Conservation (phyloP, 2,888 invertebrate genomes). For the Melangyna quadrimaculata region DNA sequence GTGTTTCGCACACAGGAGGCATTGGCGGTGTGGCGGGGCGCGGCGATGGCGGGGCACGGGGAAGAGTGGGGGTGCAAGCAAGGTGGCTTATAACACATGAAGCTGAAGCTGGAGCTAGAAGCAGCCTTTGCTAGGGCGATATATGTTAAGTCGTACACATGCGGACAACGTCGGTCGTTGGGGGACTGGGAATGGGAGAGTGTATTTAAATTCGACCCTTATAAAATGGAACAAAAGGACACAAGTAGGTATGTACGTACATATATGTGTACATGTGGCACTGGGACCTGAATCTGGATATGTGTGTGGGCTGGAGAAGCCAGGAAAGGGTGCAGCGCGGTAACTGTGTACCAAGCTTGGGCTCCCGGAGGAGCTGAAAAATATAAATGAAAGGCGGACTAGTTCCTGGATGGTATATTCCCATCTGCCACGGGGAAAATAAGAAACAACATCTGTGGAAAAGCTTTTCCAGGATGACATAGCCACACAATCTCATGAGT, state of each 20-base stretch:
- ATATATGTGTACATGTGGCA: conserved; percentile 60
- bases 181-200: conserved; percentile 57
- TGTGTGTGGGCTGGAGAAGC: conserved; percentile 40
- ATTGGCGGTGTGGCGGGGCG: neutral
- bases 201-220: conserved; percentile 75
- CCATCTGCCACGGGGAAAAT: conserved; percentile 67
- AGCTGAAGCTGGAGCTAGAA: conserved; percentile 66
- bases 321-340: conserved; percentile 38
- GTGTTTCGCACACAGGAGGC: conserved; percentile 38
- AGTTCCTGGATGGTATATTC: conserved; percentile 71
- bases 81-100: conserved; percentile 38
- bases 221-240: conserved; percentile 70
- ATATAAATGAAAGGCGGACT: conserved; percentile 70
- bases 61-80: conserved; percentile 19
- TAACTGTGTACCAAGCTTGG: conserved; percentile 22
- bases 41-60: neutral
- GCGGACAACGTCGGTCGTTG: conserved; percentile 56
- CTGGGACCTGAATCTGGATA: conserved; percentile 44
- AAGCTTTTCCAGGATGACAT: conserved; percentile 75
- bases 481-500: conserved; percentile 75
- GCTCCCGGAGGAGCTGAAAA: conserved; percentile 62
- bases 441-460: conserved; percentile 71
- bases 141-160: conserved; percentile 66
- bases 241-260: conserved; percentile 43
- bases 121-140: conserved; percentile 56